A percentile compares a stretch with the other conserved stretches of the same genome.
These are phyloP conservation scores for Acanthosepion pharaonis DNA, from an alignment of 2,888 invertebrate genomes.

Conservation along the genomic window DNA sequence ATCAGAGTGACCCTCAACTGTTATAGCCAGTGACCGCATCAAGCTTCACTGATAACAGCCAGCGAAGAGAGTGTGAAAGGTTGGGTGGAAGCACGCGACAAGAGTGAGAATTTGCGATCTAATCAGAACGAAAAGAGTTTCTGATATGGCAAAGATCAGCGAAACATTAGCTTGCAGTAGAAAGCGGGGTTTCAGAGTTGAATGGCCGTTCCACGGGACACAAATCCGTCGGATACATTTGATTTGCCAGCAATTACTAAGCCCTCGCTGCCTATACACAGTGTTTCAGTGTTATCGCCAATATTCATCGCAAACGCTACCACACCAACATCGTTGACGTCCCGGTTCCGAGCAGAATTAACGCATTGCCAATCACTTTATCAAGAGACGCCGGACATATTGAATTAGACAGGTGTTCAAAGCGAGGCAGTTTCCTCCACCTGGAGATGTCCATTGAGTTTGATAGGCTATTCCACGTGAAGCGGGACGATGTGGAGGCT, in stretches of 20 bases:
- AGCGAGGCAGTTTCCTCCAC: not conserved
- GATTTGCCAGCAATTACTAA: not conserved
- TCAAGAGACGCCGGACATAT: not conserved
- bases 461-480: not conserved
- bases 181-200: not conserved
- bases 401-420: conserved; percentile 33
- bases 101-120: not conserved
- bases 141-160: not conserved
- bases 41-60: not conserved
- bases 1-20: not conserved
- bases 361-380: conserved; percentile 9
- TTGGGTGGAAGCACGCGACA: not conserved
- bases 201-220: not conserved
- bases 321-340: not conserved
- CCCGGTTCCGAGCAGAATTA: not conserved
- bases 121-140: not conserved
- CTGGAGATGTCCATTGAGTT: not conserved
- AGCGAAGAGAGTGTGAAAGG: too few relatives aligned
- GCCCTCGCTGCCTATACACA: not conserved
- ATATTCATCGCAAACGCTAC: not conserved
- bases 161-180: not conserved
- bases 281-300: not conserved
- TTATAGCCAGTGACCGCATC: not conserved
- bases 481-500: not conserved
- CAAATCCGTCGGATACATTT: not conserved